Evolutionary conservation across 2,113 vertebrate species (phyloP).

Genomic region (Sylvia atricapilla): DNA sequence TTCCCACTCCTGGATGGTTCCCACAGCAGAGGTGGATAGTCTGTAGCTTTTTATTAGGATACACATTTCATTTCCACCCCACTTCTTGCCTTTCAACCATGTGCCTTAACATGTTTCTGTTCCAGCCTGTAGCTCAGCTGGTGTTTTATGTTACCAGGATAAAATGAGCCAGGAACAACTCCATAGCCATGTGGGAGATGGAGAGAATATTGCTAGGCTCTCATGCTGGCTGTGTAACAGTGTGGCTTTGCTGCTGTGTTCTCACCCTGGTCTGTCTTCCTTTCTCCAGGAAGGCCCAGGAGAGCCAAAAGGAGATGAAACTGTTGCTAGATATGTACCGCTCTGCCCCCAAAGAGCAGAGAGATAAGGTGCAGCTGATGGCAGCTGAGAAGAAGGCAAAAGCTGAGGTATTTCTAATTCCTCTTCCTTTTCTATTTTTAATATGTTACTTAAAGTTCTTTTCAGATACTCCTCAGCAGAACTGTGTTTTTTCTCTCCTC

Average conservation of each 20-base stretch:
- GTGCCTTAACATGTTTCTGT: not conserved
- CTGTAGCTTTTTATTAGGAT: not conserved
- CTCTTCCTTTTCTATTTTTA: not conserved
- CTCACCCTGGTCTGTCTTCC: not conserved
- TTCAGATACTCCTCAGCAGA: not conserved
- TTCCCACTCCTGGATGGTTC: not conserved
- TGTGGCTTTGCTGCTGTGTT: not conserved
- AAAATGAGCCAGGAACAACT: not conserved
- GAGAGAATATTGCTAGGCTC: not conserved
- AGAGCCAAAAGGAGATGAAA: not conserved
- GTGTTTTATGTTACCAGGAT: not conserved
- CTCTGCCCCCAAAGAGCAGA: not conserved
- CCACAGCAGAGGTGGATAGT: not conserved
- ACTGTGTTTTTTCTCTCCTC: not conserved
- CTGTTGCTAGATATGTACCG: not conserved
- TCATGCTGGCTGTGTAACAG: not conserved
- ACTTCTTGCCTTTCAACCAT: not conserved
- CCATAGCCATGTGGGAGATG: accelerated
- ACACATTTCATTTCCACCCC: accelerated
- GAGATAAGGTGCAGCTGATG: not conserved
- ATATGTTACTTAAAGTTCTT: not conserved
- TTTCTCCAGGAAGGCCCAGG: not conserved
- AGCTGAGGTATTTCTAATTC: not conserved
- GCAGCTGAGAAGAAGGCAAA: not conserved
- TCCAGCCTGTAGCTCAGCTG: not conserved